phyloP scores from a whole-genome alignment of 2,797 vertebrate genomes.

The Sebastes taczanowskii region DNA sequence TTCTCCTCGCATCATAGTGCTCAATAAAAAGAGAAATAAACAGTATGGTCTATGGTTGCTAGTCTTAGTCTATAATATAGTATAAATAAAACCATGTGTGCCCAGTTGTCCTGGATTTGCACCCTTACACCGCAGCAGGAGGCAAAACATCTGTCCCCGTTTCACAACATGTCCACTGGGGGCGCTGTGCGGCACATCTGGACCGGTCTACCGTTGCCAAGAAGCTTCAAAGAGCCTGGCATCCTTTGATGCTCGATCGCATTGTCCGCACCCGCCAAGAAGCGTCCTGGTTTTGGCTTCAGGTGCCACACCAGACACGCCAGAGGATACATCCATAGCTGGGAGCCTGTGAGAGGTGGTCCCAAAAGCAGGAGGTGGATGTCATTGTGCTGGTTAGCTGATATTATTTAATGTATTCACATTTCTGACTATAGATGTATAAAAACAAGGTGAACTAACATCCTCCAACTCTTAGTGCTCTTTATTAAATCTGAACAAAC shows the following conservation, averaged over 20 bases:
- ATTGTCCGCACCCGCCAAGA: constrained; percentile 60
- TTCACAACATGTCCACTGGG: constrained; percentile 27
- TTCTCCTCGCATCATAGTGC: neutral
- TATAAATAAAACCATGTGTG: neutral
- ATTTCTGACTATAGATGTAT: neutral
- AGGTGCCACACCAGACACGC: constrained; percentile 6
- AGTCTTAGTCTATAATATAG: neutral
- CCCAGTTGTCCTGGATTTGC: neutral
- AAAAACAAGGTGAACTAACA: neutral
- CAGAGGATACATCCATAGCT: constrained; percentile 58
- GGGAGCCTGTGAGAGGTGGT: constrained; percentile 19
- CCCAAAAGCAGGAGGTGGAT: constrained; percentile 5
- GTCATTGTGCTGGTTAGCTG: constrained; percentile 1
- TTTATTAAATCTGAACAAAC: neutral
- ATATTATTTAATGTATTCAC: constrained; percentile 2
- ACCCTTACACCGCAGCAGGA: neutral
- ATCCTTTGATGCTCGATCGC: constrained; percentile 55
- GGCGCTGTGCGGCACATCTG: constrained; percentile 54
- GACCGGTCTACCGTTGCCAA: constrained; percentile 52
- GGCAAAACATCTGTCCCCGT: constrained; percentile 34
- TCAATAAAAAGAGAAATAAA: neutral
- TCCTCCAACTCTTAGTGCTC: neutral
- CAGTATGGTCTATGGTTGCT: neutral
- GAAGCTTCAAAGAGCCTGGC: constrained; percentile 73
- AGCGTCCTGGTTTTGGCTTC: constrained; percentile 57